These are phyloP conservation scores for Aeoliscus strigatus DNA, from an alignment of 2,797 vertebrate genomes.

Conservation along the genomic window DNA sequence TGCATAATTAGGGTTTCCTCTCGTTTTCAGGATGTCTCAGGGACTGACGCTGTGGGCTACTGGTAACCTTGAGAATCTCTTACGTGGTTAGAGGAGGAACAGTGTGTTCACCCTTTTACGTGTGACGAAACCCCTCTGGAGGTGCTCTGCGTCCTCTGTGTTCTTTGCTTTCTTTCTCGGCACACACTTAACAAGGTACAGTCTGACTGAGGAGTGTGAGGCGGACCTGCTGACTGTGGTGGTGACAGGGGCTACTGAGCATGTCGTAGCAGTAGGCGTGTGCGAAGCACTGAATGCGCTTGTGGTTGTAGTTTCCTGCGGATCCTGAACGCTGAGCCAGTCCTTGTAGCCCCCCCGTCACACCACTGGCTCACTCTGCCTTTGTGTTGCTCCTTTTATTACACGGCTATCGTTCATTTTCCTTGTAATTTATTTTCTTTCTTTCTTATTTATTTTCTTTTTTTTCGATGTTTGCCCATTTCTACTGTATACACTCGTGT, in stretches of 20 bases:
- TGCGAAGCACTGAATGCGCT: conserved; percentile 70
- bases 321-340: conserved; percentile 83
- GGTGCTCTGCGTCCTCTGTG: conserved; percentile 13
- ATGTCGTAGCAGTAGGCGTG: conserved; percentile 55
- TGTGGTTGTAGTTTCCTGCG: conserved; percentile 78
- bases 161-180: conserved; percentile 6
- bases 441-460: conserved; percentile 66
- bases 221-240: conserved; percentile 43
- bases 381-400: conserved; percentile 59
- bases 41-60: conserved; percentile 65
- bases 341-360: conserved; percentile 56
- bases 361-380: conserved; percentile 49
- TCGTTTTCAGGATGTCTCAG: conserved; percentile 64
- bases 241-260: conserved; percentile 60
- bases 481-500: conserved; percentile 78
- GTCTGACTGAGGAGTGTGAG: conserved; percentile 47
- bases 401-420: conserved; percentile 45
- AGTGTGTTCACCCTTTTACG: conserved; percentile 33
- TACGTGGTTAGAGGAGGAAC: conserved; percentile 45
- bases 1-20: conserved; percentile 55
- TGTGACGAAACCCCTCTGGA: conserved; percentile 13
- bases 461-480: conserved; percentile 69
- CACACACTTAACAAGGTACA: conserved; percentile 48
- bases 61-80: conserved; percentile 68
- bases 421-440: conserved; percentile 69